These are phyloP conservation scores for Heliconius ismenius DNA, from an alignment of 2,888 invertebrate genomes.

Conservation along the genomic window DNA sequence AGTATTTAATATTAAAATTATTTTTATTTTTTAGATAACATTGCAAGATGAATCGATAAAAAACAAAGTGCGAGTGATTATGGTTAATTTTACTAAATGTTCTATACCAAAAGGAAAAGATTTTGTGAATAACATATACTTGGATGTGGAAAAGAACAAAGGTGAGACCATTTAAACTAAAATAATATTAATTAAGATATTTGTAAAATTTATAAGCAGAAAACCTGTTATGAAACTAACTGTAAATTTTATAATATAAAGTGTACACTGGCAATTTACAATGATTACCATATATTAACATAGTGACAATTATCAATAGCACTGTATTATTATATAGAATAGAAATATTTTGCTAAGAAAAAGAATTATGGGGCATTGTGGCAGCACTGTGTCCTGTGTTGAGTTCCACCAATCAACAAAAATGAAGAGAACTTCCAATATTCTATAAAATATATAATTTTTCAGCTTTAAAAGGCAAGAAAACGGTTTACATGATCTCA, in stretches of 20 bases:
- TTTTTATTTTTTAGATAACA: slow-evolving; percentile 64
- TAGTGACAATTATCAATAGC: slow-evolving; percentile 9
- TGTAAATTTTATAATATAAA: no score
- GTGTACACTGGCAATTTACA: background rate
- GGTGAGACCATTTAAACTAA: slow-evolving; percentile 51
- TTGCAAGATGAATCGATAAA: slow-evolving; percentile 77
- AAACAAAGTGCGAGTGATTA: slow-evolving; percentile 78
- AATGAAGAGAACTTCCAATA: no score
- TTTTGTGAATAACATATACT: slow-evolving; percentile 69
- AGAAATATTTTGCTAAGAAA: background rate
- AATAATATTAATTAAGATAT: background rate
- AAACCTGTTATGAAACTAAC: background rate
- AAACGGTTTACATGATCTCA: slow-evolving; percentile 78
- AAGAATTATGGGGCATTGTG: background rate
- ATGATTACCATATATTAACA: slow-evolving; percentile 13
- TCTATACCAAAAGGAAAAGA: slow-evolving; percentile 65
- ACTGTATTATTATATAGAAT: background rate
- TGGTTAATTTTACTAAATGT: slow-evolving; percentile 68
- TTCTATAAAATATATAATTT: slow-evolving; percentile 1
- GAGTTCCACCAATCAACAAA: no score
- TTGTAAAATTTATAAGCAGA: background rate
- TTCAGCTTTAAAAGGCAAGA: slow-evolving; percentile 73
- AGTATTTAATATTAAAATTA: no score
- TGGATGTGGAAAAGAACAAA: slow-evolving; percentile 70
- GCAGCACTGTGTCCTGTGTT: background rate